phyloP scores from a whole-genome alignment of 2,888 invertebrate species.

The Tetragonula carbonaria region DNA sequence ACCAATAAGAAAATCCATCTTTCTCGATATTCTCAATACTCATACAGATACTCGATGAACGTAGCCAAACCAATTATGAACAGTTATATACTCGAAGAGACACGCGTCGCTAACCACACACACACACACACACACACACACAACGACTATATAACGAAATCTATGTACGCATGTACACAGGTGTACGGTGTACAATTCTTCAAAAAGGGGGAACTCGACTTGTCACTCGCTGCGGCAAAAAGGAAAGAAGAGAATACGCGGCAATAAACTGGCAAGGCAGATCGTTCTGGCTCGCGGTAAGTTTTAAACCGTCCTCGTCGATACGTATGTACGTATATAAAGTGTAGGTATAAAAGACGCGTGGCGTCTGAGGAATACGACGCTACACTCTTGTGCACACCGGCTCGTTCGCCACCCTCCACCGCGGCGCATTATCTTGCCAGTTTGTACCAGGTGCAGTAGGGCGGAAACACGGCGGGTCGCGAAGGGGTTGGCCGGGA shows the following conservation, averaged over 20 bases:
- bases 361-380: slow-evolving; percentile 8
- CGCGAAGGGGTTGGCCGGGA: not conserved
- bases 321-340: too few species aligned
- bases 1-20: too few species aligned
- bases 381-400: not conserved
- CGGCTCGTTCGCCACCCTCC: slow-evolving; percentile 33
- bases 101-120: too few species aligned
- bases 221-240: not conserved
- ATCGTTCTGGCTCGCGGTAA: slow-evolving; percentile 19
- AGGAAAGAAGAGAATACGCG: not conserved
- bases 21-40: too few species aligned
- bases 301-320: slow-evolving; percentile 12
- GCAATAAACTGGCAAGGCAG: slow-evolving; percentile 28
- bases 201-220: slow-evolving; percentile 3
- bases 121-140: too few species aligned
- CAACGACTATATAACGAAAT: too few species aligned
- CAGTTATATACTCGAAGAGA: too few species aligned
- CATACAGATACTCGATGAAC: too few species aligned
- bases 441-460: slow-evolving; percentile 66
- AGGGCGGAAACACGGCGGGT: slow-evolving; percentile 53
- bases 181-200: too few species aligned
- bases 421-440: slow-evolving; percentile 63
- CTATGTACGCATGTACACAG: too few species aligned
- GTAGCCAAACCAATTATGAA: too few species aligned
- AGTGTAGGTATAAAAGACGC: slow-evolving; percentile 18